Percentiles rank a stretch among this genome's conserved stretches.
phyloP scores from a whole-genome alignment of 30 jellyfish, hydroid and myxozoan species.

The Turritopsis rubra region DNA sequence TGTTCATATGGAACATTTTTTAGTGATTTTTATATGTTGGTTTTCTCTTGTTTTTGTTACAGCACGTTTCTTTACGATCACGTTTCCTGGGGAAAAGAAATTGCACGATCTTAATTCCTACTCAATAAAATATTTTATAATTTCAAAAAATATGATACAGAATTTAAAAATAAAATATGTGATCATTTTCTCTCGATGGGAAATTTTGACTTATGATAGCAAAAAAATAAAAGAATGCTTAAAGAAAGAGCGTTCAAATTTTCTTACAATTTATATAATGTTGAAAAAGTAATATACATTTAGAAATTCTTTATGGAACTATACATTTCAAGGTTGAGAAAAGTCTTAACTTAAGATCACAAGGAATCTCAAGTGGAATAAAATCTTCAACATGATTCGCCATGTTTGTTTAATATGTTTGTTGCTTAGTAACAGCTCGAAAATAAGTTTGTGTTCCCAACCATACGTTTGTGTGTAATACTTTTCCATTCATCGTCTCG shows the following conservation, averaged over 20 bases:
- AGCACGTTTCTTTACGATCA: background rate
- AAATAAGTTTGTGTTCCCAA: background rate
- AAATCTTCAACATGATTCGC: background rate
- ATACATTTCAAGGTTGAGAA: background rate
- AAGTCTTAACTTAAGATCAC: no score
- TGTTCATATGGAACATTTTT: no score
- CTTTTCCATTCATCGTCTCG: background rate
- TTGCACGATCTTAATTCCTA: background rate
- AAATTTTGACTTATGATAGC: background rate
- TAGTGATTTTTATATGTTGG: background rate
- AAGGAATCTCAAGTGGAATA: background rate
- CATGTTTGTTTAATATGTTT: background rate
- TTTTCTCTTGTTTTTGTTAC: background rate
- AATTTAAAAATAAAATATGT: background rate
- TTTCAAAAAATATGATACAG: background rate
- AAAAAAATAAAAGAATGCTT: no score
- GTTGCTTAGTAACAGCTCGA: background rate
- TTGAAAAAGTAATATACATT: background rate
- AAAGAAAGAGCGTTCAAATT: background rate
- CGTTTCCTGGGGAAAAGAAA: slow-evolving; percentile 15
- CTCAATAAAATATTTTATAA: no score
- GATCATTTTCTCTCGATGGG: background rate
- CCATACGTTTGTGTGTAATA: background rate
- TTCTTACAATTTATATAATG: background rate
- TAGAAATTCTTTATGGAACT: background rate